These are phyloP conservation scores for Notoglanidium macrostoma DNA, from an alignment of 2,797 vertebrate species.

Conservation along the genomic window DNA sequence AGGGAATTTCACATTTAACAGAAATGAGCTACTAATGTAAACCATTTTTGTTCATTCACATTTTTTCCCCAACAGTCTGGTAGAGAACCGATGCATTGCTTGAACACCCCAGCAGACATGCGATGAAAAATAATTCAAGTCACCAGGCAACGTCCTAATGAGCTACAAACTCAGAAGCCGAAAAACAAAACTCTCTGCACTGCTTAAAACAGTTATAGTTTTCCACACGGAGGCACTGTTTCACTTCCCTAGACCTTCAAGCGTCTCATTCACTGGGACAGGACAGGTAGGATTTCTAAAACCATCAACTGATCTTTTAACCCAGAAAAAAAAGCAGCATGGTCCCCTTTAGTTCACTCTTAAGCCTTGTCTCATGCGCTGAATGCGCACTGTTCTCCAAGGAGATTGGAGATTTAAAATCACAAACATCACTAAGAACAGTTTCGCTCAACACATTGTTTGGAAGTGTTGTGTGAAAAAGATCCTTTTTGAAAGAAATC, in stretches of 20 bases:
- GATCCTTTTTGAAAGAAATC: background rate
- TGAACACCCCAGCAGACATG: background rate
- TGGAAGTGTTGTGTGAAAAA: background rate
- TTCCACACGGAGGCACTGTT: conserved; percentile 38
- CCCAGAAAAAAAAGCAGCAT: background rate
- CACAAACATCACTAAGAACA: background rate
- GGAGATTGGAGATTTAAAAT: background rate
- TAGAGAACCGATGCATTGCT: background rate
- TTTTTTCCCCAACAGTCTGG: background rate
- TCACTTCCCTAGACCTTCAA: background rate
- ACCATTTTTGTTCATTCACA: background rate
- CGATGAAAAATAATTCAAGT: background rate
- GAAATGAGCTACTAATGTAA: background rate
- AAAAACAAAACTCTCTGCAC: background rate
- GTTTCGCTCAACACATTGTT: too few species aligned
- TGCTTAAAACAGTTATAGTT: background rate
- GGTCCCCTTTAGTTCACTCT: background rate
- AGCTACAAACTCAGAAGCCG: background rate
- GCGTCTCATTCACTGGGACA: background rate
- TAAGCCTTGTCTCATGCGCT: background rate
- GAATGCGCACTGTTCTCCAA: background rate
- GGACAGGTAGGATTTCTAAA: background rate
- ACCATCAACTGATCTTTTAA: background rate
- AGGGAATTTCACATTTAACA: background rate
- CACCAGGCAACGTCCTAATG: background rate